phyloP scores from a whole-genome alignment of 2,888 invertebrate species.

The Ectobius pallidus region DNA sequence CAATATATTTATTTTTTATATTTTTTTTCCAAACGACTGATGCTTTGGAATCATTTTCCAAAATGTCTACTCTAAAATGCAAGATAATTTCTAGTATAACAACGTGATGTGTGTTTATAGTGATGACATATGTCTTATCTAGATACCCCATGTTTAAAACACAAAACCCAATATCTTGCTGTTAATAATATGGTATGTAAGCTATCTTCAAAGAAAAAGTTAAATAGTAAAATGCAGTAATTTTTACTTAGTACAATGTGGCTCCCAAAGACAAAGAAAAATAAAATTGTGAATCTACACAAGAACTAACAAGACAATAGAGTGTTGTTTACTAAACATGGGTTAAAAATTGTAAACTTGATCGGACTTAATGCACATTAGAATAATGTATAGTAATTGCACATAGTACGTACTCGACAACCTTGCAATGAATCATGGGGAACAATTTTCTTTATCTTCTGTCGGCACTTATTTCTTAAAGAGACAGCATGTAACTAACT shows the following conservation, averaged over 20 bases:
- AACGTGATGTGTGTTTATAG: constrained; percentile 30
- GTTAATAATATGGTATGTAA: background rate
- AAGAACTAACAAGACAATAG: background rate
- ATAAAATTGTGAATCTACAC: too few species aligned
- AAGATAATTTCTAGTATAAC: constrained; percentile 31
- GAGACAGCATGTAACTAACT: constrained; percentile 32
- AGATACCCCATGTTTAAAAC: constrained; percentile 7
- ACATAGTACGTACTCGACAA: constrained; percentile 39
- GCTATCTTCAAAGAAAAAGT: too few species aligned
- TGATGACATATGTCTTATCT: constrained; percentile 24
- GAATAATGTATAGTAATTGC: constrained; percentile 39
- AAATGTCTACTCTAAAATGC: constrained; percentile 34
- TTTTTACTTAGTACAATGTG: too few species aligned
- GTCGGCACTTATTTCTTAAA: constrained; percentile 37
- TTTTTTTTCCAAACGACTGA: constrained; percentile 26
- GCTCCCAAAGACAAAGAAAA: too few species aligned
- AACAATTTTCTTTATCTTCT: constrained; percentile 24
- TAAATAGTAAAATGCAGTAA: background rate
- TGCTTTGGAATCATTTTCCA: constrained; percentile 35
- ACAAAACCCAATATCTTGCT: constrained; percentile 6
- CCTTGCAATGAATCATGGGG: constrained; percentile 27
- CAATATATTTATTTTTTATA: constrained; percentile 32
- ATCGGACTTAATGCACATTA: constrained; percentile 37
- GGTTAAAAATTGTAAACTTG: constrained; percentile 24
- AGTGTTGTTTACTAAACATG: constrained; percentile 18